Base-by-base conservation (phyloP, 2,797 vertebrate species). In the Pantherophis vulpinus region DNA sequence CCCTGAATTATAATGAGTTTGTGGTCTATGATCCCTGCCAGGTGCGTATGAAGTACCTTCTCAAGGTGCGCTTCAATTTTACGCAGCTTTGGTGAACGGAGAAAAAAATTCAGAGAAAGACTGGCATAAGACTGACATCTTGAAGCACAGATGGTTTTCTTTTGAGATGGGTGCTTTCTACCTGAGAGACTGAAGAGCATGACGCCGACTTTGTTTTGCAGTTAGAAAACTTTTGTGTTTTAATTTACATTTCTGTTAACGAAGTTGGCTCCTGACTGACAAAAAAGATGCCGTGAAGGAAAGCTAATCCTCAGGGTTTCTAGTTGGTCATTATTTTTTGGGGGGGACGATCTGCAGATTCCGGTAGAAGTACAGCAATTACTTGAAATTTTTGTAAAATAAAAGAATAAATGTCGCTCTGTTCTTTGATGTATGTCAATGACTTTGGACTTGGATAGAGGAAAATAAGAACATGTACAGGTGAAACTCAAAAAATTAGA, bases 1-100 rank as follows among this genome's bases (percentile, higher is more conserved):
- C 98, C 1, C 98, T 99, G 20, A 98, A 99, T 88, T 99, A 99
- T 97, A 99, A 99, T 7, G 99, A 99, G 96, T 99, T 97, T 93
- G 97, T 99, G 0, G 98, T 99, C 59, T 99, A 99, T 93, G 97
- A 98, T 92, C 97, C 98, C 0, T 96, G 97, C 1, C 99, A 99
- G 97, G 97, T 97, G 20, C 98, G 97, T 59, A 99, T 99, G 98
- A 97, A 97, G 90, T 99, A 99, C 96, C 98, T 99, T 95, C 98
- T 99, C 54, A 97, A 98, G 79, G 96, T 99, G 95, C 96, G 92
- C 79, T 99, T 99, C 96, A 98, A 98, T 97, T 99, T 98, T 95
- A 90, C 97, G 0, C 98, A 98, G 0, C 96, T 98, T 88, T 99
- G 99, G 99, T 99, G 97, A 99, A 90, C 47, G 4, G 20, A 51